Percentiles rank a stretch among this genome's conserved stretches.
Evolutionary conservation across 2,888 invertebrate species (phyloP).

Genomic region (Oligia fasciuncula): DNA sequence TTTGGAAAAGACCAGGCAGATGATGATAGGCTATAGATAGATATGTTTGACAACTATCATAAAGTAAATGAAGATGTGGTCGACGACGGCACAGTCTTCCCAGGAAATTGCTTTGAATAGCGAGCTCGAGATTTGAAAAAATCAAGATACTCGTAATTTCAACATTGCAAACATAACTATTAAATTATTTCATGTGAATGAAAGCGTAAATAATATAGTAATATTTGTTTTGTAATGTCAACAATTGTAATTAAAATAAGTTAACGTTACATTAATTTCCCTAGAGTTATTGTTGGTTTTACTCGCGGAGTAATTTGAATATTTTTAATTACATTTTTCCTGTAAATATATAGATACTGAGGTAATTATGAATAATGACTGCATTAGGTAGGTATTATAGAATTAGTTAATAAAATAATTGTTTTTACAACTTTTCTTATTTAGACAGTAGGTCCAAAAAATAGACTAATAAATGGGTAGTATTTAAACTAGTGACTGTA

Average conservation of each 20-base stretch:
- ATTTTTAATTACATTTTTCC: constrained; percentile 6
- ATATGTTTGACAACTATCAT: neutral
- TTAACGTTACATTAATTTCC: constrained; percentile 1
- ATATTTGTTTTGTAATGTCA: neutral
- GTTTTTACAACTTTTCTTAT: neutral
- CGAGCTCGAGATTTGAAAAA: neutral
- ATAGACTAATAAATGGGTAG: neutral
- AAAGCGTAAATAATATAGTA: neutral
- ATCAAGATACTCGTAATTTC: neutral
- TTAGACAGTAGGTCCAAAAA: neutral
- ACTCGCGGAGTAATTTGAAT: neutral
- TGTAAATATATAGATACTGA: neutral
- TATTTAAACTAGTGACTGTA: too few species aligned
- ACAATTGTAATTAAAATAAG: constrained; percentile 30
- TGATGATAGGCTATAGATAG: neutral
- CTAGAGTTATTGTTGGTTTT: constrained; percentile 18
- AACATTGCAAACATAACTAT: neutral
- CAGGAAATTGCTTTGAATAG: too few species aligned
- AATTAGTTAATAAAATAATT: neutral
- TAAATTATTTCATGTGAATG: neutral
- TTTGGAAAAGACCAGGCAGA: neutral
- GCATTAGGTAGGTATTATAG: neutral
- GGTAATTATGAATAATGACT: constrained; percentile 10
- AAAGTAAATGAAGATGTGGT: neutral
- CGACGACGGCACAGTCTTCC: fast-evolving